Base-by-base conservation (phyloP, 2,113 vertebrate genomes). In the Vireo altiloquus region DNA sequence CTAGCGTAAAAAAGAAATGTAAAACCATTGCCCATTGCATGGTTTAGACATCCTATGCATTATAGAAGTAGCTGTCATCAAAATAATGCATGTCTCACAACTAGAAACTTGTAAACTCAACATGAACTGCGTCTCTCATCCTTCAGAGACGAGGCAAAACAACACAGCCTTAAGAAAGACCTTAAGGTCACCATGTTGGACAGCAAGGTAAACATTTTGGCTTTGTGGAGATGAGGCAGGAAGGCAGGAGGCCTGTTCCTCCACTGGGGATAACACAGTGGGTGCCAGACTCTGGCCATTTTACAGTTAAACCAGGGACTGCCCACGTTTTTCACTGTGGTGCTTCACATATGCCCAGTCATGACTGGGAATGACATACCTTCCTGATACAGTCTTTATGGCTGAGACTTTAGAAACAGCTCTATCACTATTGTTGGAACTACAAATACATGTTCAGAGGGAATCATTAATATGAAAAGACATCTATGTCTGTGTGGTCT, bases 381-480 rank as follows among this genome's bases (percentile, higher is more conserved):
- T 81, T 28, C 49, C n/a, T 0, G 0, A 31, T 37, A 25, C 0
- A 1, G 19, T 61, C 31, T 30, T 82, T 68, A 60, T 60, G 53
- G 18, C 39, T 80, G 21, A 87, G 37, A 44, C 21, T 78, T 78
- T 10, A 54, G 66, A 56, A 92, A 57, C 17, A 31, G 11, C 18
- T 65, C 35, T 61, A 3, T 69, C n/a, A 42, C 69, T 63, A 44
- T 17, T 50, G 30, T 15, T 72, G 84, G 85, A 85, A 16, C 31
- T 79, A 72, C 15, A 87, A 65, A 69, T 68, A 59, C 1, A 6
- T 60, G 10, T 61, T 80, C 19, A 25, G 30, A 91, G 72, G 50
- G 15, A 64, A 54, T 82, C 47, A 42, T 44, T 72, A 90, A 46
- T 87, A 59, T 33, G 20, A 82, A 84, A 82, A 72, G 65, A 47